These are phyloP conservation scores for Plemyria rubiginata DNA, from an alignment of 2,888 invertebrate genomes.

Conservation along the genomic window DNA sequence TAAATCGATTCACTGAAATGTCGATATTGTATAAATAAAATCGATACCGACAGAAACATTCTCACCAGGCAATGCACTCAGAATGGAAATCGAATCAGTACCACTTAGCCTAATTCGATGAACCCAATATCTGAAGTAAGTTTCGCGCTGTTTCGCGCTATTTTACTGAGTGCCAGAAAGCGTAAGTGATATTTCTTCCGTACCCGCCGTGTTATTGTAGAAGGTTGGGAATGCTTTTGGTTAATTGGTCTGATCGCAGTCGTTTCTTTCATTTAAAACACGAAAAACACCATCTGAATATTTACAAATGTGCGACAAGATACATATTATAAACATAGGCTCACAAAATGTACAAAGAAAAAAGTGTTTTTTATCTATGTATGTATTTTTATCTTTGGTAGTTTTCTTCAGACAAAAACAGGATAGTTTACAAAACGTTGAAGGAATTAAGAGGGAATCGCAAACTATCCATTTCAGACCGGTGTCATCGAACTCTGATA, in stretches of 20 bases:
- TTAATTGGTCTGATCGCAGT: conserved; percentile 9
- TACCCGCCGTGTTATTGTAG: conserved; percentile 19
- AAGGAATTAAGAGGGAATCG: conserved; percentile 20
- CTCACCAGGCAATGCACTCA: conserved; percentile 23
- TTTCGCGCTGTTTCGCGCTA: conserved; percentile 30
- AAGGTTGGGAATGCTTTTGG: conserved; percentile 22
- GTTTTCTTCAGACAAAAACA: conserved; percentile 22
- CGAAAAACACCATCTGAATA: no score
- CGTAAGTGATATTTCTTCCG: conserved; percentile 11
- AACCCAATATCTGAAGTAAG: conserved; percentile 25
- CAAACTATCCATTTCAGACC: conserved; percentile 37
- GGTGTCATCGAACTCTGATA: conserved; percentile 44
- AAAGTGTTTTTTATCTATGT: not conserved
- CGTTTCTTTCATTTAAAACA: no score
- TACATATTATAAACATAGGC: not conserved
- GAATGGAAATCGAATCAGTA: conserved; percentile 39
- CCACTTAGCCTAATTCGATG: conserved; percentile 56
- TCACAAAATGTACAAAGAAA: not conserved
- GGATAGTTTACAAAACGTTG: conserved; percentile 15
- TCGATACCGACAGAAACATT: not conserved
- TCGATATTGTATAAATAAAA: not conserved
- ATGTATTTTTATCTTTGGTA: not conserved
- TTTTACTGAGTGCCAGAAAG: conserved; percentile 35
- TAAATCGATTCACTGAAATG: conserved; percentile 2
- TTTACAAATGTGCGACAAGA: not conserved